A percentile compares a stretch with the other conserved stretches of the same genome.
These are phyloP conservation scores for Caenorhabditis sp. DNA, from an alignment of 2,888 invertebrate genomes.

Conservation along the genomic window DNA sequence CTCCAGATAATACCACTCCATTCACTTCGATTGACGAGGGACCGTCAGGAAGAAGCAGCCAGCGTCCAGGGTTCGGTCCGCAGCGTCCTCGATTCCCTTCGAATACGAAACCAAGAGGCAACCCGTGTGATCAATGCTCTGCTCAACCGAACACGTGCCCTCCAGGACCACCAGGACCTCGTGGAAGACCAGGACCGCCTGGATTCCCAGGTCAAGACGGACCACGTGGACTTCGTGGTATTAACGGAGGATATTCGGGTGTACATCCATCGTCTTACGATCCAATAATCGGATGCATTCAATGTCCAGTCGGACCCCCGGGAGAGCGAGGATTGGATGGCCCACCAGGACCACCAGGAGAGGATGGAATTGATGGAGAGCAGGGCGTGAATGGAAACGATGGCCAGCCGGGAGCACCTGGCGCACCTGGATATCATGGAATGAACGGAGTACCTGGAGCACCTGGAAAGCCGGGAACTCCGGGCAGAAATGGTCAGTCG, in stretches of 20 bases:
- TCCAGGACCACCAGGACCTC: conserved; percentile 53
- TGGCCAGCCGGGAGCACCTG: conserved; percentile 52
- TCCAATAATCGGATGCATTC: conserved; percentile 43
- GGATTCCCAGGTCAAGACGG: conserved; percentile 61
- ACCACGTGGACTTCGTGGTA: conserved; percentile 48
- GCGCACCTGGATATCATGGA: conserved; percentile 51
- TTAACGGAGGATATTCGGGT: conserved; percentile 42
- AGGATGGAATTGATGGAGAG: conserved; percentile 52
- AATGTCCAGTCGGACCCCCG: conserved; percentile 57
- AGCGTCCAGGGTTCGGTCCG: conserved; percentile 44
- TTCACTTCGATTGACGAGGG: background rate
- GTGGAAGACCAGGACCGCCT: conserved; percentile 56
- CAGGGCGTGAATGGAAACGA: conserved; percentile 50
- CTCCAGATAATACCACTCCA: conserved; percentile 15
- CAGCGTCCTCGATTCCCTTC: conserved; percentile 16
- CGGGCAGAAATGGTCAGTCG: conserved; percentile 47
- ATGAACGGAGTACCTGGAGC: conserved; percentile 43
- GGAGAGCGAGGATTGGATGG: conserved; percentile 51
- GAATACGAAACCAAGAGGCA: conserved; percentile 6
- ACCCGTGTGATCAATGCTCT: conserved; percentile 44
- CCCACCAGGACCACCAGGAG: conserved; percentile 53
- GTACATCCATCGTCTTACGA: conserved; percentile 34
- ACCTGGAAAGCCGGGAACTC: conserved; percentile 47
- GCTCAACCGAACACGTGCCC: conserved; percentile 52
- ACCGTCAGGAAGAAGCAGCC: conserved; percentile 19